Evolutionary conservation across 1,140 invertebrate genomes (phyloP).

Genomic region (Euura saliciscinereae): DNA sequence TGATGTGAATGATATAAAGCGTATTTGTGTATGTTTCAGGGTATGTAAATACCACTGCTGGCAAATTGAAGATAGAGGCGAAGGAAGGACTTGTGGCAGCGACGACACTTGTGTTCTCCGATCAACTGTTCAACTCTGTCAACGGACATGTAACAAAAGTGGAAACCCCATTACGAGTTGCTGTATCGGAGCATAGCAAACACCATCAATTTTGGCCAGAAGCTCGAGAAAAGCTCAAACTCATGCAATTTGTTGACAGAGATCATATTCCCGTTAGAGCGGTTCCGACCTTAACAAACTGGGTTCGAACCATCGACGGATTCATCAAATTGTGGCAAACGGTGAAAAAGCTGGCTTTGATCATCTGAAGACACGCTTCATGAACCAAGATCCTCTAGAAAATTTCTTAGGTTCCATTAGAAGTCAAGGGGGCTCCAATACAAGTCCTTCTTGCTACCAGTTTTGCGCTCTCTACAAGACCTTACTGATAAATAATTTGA

Average conservation of each 20-base stretch:
- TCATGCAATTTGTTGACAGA: conserved; percentile 1
- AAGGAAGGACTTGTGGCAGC: no score
- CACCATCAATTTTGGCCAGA: background rate
- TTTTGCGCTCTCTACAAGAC: conserved; percentile 4
- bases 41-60: no score
- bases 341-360: background rate
- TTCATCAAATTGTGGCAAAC: background rate
- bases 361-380: background rate
- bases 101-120: no score
- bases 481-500: background rate
- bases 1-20: no score
- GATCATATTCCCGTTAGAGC: background rate
- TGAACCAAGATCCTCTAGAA: conserved; percentile 9
- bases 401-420: background rate
- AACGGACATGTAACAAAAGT: background rate
- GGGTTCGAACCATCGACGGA: background rate
- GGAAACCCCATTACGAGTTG: background rate
- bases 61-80: no score
- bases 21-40: no score
- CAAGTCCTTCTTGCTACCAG: conserved; percentile 6
- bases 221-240: background rate
- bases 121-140: background rate
- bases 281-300: background rate
- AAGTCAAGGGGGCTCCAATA: background rate
- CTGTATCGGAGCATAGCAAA: background rate